Evolutionary conservation across 1,140 invertebrate species (phyloP).

Genomic region (Eupristina koningsbergeri): DNA sequence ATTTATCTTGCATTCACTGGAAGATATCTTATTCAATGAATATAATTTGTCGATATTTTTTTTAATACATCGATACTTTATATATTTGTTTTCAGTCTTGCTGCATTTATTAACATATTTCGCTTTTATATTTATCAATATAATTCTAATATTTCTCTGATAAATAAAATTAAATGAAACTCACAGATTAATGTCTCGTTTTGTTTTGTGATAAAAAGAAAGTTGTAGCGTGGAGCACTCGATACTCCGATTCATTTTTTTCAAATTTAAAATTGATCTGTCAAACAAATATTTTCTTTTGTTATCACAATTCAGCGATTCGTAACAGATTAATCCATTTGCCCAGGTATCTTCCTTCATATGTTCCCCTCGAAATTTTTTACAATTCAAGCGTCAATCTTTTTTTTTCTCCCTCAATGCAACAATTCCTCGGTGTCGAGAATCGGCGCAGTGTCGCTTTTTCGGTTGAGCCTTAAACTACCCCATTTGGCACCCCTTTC

Average conservation of each 20-base stretch:
- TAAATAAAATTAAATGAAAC: neutral
- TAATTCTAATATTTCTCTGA: neutral
- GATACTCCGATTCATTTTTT: neutral
- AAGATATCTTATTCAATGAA: constrained; percentile 41
- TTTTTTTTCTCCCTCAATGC: neutral
- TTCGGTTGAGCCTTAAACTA: constrained; percentile 42
- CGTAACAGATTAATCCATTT: neutral
- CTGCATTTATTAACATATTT: constrained; percentile 31
- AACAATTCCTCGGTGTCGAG: constrained; percentile 36
- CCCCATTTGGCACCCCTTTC: constrained; percentile 58
- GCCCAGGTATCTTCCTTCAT: neutral
- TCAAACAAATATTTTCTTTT: neutral
- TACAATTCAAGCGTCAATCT: neutral
- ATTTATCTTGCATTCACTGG: constrained; percentile 11
- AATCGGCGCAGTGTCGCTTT: constrained; percentile 37
- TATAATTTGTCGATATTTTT: constrained; percentile 13
- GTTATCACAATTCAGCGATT: constrained; percentile 34
- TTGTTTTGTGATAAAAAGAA: neutral
- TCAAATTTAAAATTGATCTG: neutral
- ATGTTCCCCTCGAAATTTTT: neutral
- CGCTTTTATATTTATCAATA: neutral
- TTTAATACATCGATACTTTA: neutral
- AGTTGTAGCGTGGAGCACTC: constrained; percentile 1
- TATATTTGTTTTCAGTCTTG: constrained; percentile 34
- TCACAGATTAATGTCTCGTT: neutral